phyloP scores from a whole-genome alignment of 2,888 invertebrate species.

The Tuta absoluta region DNA sequence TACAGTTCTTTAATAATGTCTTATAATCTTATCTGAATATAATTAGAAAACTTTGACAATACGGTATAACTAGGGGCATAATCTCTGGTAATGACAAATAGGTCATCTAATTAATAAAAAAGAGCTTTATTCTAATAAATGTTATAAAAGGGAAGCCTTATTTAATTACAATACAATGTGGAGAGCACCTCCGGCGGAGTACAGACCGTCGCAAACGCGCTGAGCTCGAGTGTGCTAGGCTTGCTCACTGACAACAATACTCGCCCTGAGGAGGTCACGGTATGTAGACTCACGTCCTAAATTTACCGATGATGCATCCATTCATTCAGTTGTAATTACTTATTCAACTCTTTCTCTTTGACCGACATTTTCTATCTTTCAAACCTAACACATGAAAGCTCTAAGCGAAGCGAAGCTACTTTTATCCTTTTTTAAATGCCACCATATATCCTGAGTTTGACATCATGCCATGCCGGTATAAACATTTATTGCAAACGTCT shows the following conservation, averaged over 20 bases:
- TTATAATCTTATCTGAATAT: background rate
- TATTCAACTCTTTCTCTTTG: background rate
- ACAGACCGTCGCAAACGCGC: too few species aligned
- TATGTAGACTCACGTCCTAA: background rate
- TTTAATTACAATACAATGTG: slow-evolving; percentile 28
- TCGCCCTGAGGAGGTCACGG: background rate
- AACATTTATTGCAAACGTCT: slow-evolving; percentile 52
- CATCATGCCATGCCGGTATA: slow-evolving; percentile 34
- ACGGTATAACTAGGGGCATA: slow-evolving; percentile 15
- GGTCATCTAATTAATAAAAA: slow-evolving; percentile 37
- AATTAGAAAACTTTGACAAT: slow-evolving; percentile 17
- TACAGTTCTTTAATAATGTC: background rate
- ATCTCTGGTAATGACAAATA: slow-evolving; percentile 22
- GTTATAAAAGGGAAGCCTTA: slow-evolving; percentile 60
- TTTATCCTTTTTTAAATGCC: slow-evolving; percentile 27
- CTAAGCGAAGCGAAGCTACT: slow-evolving; percentile 18
- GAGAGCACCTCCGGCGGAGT: background rate
- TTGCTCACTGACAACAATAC: background rate
- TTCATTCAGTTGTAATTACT: background rate
- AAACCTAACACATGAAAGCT: slow-evolving; percentile 1
- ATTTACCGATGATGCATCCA: background rate
- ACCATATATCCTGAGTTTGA: slow-evolving; percentile 36
- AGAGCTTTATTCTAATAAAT: slow-evolving; percentile 45
- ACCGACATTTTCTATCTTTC: background rate
- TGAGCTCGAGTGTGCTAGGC: background rate